These are phyloP conservation scores for Rhyzopertha dominica DNA, from an alignment of 1,140 invertebrate genomes.

Conservation along the genomic window DNA sequence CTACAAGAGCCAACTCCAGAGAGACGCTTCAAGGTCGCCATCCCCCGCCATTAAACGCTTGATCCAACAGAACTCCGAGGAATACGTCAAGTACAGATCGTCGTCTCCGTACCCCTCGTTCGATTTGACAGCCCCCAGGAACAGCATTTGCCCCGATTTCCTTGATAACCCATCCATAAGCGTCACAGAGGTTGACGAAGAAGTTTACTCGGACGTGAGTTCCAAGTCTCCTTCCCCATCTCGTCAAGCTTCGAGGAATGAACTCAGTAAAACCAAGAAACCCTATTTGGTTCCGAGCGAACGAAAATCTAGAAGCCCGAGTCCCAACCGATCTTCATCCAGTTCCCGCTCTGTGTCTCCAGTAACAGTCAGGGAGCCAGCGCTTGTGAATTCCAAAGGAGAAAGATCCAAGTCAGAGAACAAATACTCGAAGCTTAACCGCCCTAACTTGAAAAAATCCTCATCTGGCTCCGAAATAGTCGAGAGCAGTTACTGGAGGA, in stretches of 20 bases:
- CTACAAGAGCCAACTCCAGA: slow-evolving; percentile 4
- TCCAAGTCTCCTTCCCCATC: slow-evolving; percentile 14
- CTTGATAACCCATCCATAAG: slow-evolving; percentile 25
- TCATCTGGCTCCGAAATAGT: slow-evolving; percentile 13
- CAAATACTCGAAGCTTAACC: no score
- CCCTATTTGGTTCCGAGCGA: not conserved
- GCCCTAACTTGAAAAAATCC: not conserved
- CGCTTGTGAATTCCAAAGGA: no score
- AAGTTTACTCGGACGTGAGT: slow-evolving; percentile 16
- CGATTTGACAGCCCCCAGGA: slow-evolving; percentile 27
- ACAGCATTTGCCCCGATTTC: slow-evolving; percentile 32
- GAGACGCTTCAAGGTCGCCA: slow-evolving; percentile 8
- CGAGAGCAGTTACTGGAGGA: slow-evolving; percentile 15
- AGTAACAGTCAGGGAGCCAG: no score
- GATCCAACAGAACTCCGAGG: slow-evolving; percentile 4
- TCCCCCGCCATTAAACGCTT: slow-evolving; percentile 8
- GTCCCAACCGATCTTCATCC: slow-evolving; percentile 1
- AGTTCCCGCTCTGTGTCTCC: not conserved
- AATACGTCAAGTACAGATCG: slow-evolving; percentile 16
- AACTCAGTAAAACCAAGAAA: not conserved
- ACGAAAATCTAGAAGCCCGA: not conserved
- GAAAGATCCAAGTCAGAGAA: no score
- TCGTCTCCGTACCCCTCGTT: slow-evolving; percentile 33
- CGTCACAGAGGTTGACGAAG: slow-evolving; percentile 30
- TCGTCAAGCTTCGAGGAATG: no score